Conservation (phyloP, 2,888 invertebrate species). For the Cephalotes varians region DNA sequence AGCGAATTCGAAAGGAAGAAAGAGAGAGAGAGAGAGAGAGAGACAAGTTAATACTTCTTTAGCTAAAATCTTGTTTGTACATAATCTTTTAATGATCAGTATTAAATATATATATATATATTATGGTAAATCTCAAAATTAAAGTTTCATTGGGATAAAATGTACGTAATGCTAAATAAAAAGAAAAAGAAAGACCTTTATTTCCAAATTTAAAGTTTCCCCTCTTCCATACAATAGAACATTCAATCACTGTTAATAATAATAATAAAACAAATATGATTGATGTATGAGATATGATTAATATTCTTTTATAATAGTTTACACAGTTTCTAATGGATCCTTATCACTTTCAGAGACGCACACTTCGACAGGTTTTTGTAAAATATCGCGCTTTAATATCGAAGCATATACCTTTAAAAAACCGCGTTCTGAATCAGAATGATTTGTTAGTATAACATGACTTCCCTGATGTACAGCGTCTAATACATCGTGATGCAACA, state of each 20-base stretch:
- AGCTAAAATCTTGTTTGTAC: background rate
- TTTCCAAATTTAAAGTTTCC: background rate
- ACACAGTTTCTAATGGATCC: conserved; percentile 92
- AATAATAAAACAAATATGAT: background rate
- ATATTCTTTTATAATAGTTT: conserved; percentile 56
- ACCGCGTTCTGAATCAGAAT: conserved; percentile 97
- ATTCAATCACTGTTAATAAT: background rate
- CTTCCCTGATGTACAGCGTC: conserved; percentile 93
- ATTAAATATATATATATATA: background rate
- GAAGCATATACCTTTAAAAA: conserved; percentile 90
- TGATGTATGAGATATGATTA: background rate
- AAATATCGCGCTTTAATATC: conserved; percentile 84
- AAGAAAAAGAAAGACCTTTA: background rate
- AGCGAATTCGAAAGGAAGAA: background rate
- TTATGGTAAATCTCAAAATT: background rate
- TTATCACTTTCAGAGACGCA: conserved; percentile 90
- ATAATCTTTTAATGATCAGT: background rate
- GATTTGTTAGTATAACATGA: conserved; percentile 95
- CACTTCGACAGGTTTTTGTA: conserved; percentile 88
- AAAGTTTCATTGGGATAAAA: background rate
- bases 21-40: background rate
- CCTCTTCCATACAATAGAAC: background rate
- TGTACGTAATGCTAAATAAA: background rate
- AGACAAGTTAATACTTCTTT: background rate
- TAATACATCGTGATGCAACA: conserved; percentile 97